phyloP scores from a whole-genome alignment of 1,140 invertebrate genomes.

The Bicyclus anynana region DNA sequence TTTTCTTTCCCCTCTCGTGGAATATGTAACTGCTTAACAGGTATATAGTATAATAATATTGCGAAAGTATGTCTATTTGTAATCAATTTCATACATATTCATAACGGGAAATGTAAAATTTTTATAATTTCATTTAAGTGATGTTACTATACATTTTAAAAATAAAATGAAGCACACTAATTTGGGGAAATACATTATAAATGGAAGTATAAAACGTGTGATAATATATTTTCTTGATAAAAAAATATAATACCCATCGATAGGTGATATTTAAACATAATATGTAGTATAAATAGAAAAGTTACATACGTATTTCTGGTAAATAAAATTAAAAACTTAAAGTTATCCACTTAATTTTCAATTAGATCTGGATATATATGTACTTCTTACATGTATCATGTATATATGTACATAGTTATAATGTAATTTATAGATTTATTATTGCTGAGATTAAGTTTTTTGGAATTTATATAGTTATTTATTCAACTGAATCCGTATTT shows the following conservation, averaged over 20 bases:
- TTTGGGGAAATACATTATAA: background rate
- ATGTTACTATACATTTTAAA: too few relatives aligned
- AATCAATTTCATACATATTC: too few relatives aligned
- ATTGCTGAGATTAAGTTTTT: background rate
- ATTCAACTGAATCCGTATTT: background rate
- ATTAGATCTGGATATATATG: too few relatives aligned
- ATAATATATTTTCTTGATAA: background rate
- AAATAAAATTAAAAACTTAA: background rate
- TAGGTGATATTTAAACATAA: slow-evolving; percentile 11
- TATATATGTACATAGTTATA: too few relatives aligned
- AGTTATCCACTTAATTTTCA: background rate
- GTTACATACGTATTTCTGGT: background rate
- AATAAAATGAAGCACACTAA: too few relatives aligned
- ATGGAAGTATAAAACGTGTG: background rate
- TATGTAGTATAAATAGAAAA: slow-evolving; percentile 7
- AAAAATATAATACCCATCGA: background rate
- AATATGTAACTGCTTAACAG: background rate
- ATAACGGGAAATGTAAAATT: too few relatives aligned
- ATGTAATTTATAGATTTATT: background rate
- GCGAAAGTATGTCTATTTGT: too few relatives aligned
- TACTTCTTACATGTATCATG: too few relatives aligned
- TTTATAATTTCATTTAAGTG: too few relatives aligned
- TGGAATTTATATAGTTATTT: background rate
- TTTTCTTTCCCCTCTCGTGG: background rate
- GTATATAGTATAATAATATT: background rate